Percentiles rank a stretch among this genome's conserved stretches.
Evolutionary conservation across 2,888 invertebrate species (phyloP).

Genomic region (Nasonovia ribisnigri): DNA sequence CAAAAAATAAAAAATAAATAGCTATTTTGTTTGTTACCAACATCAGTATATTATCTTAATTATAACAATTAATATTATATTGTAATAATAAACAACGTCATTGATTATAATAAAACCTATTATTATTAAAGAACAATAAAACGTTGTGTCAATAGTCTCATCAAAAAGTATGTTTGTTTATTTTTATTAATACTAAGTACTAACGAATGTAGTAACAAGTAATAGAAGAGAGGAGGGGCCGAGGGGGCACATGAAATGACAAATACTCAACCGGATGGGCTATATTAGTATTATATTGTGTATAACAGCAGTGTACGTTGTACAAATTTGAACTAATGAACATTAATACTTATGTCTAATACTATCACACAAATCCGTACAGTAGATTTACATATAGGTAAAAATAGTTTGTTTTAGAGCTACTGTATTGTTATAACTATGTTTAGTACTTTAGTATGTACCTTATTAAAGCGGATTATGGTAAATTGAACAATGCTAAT

Average conservation of each 20-base stretch:
- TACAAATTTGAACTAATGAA: neutral
- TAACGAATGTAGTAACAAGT: slow-evolving; percentile 35
- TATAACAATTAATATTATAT: slow-evolving; percentile 57
- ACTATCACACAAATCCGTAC: neutral
- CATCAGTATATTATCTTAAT: slow-evolving; percentile 34
- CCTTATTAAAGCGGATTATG: neutral
- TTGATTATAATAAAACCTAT: slow-evolving; percentile 37
- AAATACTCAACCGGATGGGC: slow-evolving; percentile 31
- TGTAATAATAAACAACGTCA: slow-evolving; percentile 46
- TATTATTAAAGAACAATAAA: slow-evolving; percentile 63
- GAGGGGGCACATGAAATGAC: slow-evolving; percentile 1
- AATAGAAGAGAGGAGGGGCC: neutral
- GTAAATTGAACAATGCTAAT: neutral
- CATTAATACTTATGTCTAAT: neutral
- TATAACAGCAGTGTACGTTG: neutral
- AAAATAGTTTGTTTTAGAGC: neutral
- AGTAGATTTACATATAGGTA: neutral
- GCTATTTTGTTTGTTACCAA: neutral
- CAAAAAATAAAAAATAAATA: neutral
- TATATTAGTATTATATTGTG: neutral
- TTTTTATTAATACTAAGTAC: slow-evolving; percentile 51
- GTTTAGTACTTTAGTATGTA: neutral
- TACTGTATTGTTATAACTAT: neutral
- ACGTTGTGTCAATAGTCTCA: slow-evolving; percentile 46
- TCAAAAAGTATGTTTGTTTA: slow-evolving; percentile 48